These are phyloP conservation scores for Carposina sasakii DNA, from an alignment of 1,140 invertebrate species.

Conservation along the genomic window DNA sequence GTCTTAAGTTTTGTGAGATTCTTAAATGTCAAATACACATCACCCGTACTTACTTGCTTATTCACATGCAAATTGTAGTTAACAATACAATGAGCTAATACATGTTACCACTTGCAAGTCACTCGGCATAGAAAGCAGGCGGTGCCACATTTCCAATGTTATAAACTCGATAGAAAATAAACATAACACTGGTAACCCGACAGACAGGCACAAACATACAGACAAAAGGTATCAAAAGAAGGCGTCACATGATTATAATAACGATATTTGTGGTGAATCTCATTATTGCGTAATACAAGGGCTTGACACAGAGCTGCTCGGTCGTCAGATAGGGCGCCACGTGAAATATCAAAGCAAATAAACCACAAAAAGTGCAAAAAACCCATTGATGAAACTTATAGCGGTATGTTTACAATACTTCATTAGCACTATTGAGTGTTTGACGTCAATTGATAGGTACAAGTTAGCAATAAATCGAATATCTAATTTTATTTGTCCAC, in stretches of 20 bases:
- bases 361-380: background rate
- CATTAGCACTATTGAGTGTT: too few relatives aligned
- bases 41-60: too few relatives aligned
- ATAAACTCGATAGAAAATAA: constrained; percentile 35
- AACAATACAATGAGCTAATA: constrained; percentile 33
- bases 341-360: constrained; percentile 7
- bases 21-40: too few relatives aligned
- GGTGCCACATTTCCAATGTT: constrained; percentile 26
- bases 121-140: constrained; percentile 39
- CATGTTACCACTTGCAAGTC: constrained; percentile 26
- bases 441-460: too few relatives aligned
- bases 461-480: too few relatives aligned
- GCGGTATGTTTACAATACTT: too few relatives aligned
- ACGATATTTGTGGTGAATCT: constrained; percentile 31
- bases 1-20: too few relatives aligned
- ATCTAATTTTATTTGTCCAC: too few relatives aligned
- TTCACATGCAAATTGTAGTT: constrained; percentile 27
- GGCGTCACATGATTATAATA: constrained; percentile 43
- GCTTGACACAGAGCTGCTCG: constrained; percentile 18
- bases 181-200: constrained; percentile 29
- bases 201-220: constrained; percentile 25
- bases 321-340: constrained; percentile 11
- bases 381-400: too few relatives aligned
- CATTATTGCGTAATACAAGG: constrained; percentile 34
- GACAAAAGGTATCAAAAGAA: constrained; percentile 47